Evolutionary conservation across 2,797 vertebrate genomes (phyloP), one percentile per base, ranked within the genome.

Genomic region (Xiphophorus birchmanni): DNA sequence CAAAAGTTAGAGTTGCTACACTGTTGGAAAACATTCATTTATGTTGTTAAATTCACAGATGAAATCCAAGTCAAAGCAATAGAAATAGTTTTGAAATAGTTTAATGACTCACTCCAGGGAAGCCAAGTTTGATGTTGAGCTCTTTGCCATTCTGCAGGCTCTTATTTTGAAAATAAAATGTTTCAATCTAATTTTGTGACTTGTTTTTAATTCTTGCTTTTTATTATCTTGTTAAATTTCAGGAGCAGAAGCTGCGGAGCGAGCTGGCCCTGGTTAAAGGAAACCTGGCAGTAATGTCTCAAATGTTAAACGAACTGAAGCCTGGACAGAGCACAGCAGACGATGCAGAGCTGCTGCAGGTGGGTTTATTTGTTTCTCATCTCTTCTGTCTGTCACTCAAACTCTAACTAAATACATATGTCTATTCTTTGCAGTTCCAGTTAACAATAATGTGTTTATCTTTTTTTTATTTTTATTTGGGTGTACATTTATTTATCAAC

Each of bases 271-370:
- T 99, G 84, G 98, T 99, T 86, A 97, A 95, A 2, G 97, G 97
- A 52, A 99, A 99, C 32, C 94, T 98, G 75, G 95, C 94, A 32
- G 97, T 99, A 80, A 98, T 99, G 97, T 97, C 97, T 0, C 97
- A 99, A 88, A 98, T 99, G 97, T 87, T 99, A 86, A 97, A 97
- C 0, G 97, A 99, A 89, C 85, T 99, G 12, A 95, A 92, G 40
- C 97, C 98, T 0, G 96, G 97, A 83, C 97, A 97, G 87, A 95
- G 94, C 0, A 90, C 96, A 47, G 92, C 88, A 3, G 97, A 98
- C 0, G 99, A 99, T 80, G 84, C 96, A 47, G 96, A 98, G 81
- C 96, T 99, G 78, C 95, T 99, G 8, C 97, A 98, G 93, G 98
- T 99, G 89, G 73, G 91, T 58, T n/a, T 83, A 67, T 76, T 15